Evolutionary conservation across 1,140 invertebrate species (phyloP).

Genomic region (Propsilocerus akamusi): DNA sequence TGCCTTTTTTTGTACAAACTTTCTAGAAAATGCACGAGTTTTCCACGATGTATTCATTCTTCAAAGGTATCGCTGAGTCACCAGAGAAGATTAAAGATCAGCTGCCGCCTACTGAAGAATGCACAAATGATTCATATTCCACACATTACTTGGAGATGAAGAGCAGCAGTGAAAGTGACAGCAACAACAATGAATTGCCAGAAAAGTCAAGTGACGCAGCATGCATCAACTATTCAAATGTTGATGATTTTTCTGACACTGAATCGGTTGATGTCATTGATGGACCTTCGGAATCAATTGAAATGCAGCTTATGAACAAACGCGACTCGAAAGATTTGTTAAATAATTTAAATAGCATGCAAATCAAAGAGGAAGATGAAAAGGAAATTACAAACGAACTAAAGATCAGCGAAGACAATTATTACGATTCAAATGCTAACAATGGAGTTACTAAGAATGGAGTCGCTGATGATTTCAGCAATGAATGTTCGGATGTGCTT

Average conservation of each 20-base stretch:
- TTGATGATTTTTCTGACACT: slow-evolving; percentile 11
- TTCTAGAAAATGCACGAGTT: slow-evolving; percentile 53
- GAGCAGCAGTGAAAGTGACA: slow-evolving; percentile 20
- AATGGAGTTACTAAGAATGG: slow-evolving; percentile 13
- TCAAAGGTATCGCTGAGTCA: slow-evolving; percentile 51
- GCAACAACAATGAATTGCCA: slow-evolving; percentile 14
- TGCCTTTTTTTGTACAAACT: background rate
- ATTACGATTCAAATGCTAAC: slow-evolving; percentile 21
- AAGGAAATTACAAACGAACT: slow-evolving; percentile 19
- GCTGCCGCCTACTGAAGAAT: background rate
- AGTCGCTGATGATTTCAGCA: slow-evolving; percentile 19
- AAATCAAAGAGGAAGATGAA: slow-evolving; percentile 13
- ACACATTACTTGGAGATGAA: slow-evolving; percentile 25
- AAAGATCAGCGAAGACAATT: slow-evolving; percentile 20
- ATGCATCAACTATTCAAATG: slow-evolving; percentile 23
- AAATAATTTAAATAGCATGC: slow-evolving; percentile 9
- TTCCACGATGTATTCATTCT: slow-evolving; percentile 62
- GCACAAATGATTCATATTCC: background rate
- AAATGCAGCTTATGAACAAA: background rate
- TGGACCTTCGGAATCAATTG: background rate
- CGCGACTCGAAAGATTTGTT: slow-evolving; percentile 14
- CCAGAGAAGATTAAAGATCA: slow-evolving; percentile 7
- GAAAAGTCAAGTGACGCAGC: slow-evolving; percentile 19
- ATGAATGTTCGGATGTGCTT: slow-evolving; percentile 21
- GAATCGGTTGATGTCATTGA: background rate